Evolutionary conservation across 2,888 invertebrate species (phyloP).

Genomic region (Hypomecis atomaria): DNA sequence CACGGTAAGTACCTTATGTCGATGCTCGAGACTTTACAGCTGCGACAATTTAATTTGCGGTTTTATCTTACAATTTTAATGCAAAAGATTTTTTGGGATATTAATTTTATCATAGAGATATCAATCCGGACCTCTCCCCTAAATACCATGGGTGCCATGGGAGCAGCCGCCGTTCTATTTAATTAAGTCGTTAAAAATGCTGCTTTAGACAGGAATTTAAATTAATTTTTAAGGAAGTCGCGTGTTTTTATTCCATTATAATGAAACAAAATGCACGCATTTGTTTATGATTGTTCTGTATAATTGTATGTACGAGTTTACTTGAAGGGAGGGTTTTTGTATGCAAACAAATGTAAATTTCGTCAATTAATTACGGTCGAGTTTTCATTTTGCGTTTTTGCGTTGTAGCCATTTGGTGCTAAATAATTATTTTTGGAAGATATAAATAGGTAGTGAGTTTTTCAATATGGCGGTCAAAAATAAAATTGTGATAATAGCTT

Average conservation of each 20-base stretch:
- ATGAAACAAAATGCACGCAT: slow-evolving; percentile 3
- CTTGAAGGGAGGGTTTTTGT: too few relatives aligned
- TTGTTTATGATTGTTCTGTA: slow-evolving; percentile 10
- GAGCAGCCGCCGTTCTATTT: slow-evolving; percentile 22
- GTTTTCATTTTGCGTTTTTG: too few relatives aligned
- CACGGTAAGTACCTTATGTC: too few relatives aligned
- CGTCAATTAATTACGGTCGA: too few relatives aligned
- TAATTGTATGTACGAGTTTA: neutral
- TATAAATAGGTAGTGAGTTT: too few relatives aligned
- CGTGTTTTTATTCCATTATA: slow-evolving; percentile 24
- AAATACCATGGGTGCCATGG: slow-evolving; percentile 19
- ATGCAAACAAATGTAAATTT: too few relatives aligned
- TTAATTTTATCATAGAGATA: neutral
- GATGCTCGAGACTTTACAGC: too few relatives aligned
- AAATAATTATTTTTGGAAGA: too few relatives aligned
- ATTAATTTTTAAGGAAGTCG: slow-evolving; percentile 26
- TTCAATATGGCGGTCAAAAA: too few relatives aligned
- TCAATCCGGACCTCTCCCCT: slow-evolving; percentile 9
- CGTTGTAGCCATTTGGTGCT: too few relatives aligned
- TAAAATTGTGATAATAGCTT: too few relatives aligned
- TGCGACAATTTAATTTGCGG: too few relatives aligned
- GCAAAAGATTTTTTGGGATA: neutral
- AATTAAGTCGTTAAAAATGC: slow-evolving; percentile 28
- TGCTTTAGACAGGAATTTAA: slow-evolving; percentile 20
- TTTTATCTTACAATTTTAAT: neutral